These are phyloP conservation scores for Drosophila pseudotalamancana DNA, from an alignment of 2,888 invertebrate genomes.

Conservation along the genomic window DNA sequence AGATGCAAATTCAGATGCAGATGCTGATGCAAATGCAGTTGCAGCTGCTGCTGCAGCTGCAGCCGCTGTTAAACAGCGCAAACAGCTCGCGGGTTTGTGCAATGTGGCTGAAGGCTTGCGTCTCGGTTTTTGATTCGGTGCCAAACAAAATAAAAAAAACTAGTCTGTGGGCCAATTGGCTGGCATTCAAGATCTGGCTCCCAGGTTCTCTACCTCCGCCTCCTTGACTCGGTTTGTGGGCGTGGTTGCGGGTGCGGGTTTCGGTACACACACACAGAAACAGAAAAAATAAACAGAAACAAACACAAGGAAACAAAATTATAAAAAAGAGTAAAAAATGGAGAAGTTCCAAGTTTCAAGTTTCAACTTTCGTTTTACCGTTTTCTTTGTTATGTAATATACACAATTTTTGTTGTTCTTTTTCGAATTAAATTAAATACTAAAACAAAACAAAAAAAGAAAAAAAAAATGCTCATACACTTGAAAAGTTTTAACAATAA, in stretches of 20 bases:
- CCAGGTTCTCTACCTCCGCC: conserved; percentile 12
- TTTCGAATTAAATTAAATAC: conserved; percentile 53
- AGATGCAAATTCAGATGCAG: conserved; percentile 25
- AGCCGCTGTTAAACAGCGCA: conserved; percentile 37
- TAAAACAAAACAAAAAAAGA: conserved; percentile 14
- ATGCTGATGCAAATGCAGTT: conserved; percentile 15
- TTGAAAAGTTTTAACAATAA: conserved; percentile 81
- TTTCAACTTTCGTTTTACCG: conserved; percentile 44
- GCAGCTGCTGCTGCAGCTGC: conserved; percentile 16
- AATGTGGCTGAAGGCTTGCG: conserved; percentile 40
- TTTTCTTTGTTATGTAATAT: conserved; percentile 67
- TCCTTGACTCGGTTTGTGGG: conserved; percentile 11
- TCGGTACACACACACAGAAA: conserved; percentile 14
- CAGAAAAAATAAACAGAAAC: neutral
- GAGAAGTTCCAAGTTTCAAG: no score
- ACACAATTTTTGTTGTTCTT: conserved; percentile 47
- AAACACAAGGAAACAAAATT: no score
- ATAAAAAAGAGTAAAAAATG: no score
- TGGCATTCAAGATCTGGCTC: conserved; percentile 29
- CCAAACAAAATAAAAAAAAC: no score
- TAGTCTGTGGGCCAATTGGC: conserved; percentile 60
- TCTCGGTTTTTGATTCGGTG: conserved; percentile 72
- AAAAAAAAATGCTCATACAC: conserved; percentile 81
- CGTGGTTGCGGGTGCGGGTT: conserved; percentile 18
- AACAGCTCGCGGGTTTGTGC: conserved; percentile 60